Percentiles rank a stretch among this genome's conserved stretches.
phyloP scores from a whole-genome alignment of 2,888 invertebrate species.

The Scaptomyza reducta region DNA sequence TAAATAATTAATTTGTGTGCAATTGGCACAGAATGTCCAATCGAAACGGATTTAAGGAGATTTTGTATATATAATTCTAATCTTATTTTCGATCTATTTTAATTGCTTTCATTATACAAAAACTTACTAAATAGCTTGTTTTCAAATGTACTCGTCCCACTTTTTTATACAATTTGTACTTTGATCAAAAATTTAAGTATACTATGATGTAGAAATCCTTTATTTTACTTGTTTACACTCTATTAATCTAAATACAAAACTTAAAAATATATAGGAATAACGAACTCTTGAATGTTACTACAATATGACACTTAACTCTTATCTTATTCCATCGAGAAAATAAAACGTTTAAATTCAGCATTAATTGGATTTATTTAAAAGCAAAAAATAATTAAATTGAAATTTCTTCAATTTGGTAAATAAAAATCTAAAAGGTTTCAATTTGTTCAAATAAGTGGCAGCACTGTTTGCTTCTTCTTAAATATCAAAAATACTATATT shows the following conservation, averaged over 20 bases:
- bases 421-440: no score
- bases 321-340: constrained; percentile 12
- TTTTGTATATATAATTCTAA: constrained; percentile 13
- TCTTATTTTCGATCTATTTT: neutral
- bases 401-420: no score
- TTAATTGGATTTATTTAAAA: neutral
- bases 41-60: neutral
- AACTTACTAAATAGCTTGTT: neutral
- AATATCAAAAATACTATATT: neutral
- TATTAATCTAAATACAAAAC: constrained; percentile 2
- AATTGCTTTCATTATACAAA: neutral
- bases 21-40: constrained; percentile 1
- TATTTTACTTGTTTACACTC: constrained; percentile 6
- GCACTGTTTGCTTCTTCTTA: constrained; percentile 21
- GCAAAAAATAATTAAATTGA: no score
- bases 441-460: no score
- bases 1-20: constrained; percentile 25
- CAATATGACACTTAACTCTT: constrained; percentile 13
- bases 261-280: neutral
- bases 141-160: neutral
- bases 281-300: constrained; percentile 1
- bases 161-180: neutral
- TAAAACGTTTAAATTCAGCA: constrained; percentile 1
- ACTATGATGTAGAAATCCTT: neutral
- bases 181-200: neutral